phyloP scores from a whole-genome alignment of 2,113 vertebrate genomes.

The Trinectes maculatus region DNA sequence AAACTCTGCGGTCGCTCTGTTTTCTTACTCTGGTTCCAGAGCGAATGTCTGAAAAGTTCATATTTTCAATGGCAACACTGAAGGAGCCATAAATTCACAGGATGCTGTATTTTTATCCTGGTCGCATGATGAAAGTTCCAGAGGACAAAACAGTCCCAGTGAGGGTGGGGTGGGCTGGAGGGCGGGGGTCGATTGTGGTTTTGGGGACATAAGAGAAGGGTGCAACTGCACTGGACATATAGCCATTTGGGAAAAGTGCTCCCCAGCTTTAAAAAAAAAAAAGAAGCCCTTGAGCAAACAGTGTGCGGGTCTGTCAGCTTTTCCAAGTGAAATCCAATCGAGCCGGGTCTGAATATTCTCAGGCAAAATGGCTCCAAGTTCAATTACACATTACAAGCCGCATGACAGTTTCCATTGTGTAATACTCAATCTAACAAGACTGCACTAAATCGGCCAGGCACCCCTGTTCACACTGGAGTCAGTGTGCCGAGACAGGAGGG shows the following conservation, averaged over 20 bases:
- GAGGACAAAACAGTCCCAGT: conserved; percentile 69
- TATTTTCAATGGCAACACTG: conserved; percentile 81
- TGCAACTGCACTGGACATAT: conserved; percentile 65
- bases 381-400: conserved; percentile 78
- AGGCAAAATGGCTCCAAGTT: conserved; percentile 76
- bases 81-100: conserved; percentile 80
- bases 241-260: conserved; percentile 66
- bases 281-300: conserved; percentile 50
- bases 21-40: conserved; percentile 82
- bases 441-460: conserved; percentile 72
- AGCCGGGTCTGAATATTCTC: conserved; percentile 70
- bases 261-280: conserved; percentile 26
- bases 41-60: conserved; percentile 77
- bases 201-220: conserved; percentile 68
- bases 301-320: conserved; percentile 43
- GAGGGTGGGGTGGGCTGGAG: conserved; percentile 61
- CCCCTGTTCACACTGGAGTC: conserved; percentile 79
- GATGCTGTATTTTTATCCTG: conserved; percentile 80
- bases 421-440: conserved; percentile 74
- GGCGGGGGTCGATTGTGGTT: conserved; percentile 70
- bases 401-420: conserved; percentile 83
- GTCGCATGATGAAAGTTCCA: conserved; percentile 82
- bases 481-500: conserved; percentile 79
- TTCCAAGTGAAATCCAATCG: conserved; percentile 76
- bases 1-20: conserved; percentile 80